Evolutionary conservation across 1,140 invertebrate genomes (phyloP).

Genomic region (Apis laboriosa): DNA sequence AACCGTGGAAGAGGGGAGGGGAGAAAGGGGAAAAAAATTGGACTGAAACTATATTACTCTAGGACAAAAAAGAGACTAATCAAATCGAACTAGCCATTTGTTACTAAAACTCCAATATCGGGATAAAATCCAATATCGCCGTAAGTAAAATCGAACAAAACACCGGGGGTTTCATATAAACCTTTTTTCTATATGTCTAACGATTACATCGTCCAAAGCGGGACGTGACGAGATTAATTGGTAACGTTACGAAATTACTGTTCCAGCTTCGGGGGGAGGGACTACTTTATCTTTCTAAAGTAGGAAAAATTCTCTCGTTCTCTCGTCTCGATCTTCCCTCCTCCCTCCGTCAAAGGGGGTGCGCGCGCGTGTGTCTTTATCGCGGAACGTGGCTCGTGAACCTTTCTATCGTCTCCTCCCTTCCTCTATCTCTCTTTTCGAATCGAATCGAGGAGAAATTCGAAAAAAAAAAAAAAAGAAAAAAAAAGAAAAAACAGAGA

Average conservation of each 20-base stretch:
- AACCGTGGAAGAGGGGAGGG: not conserved
- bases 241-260: slow-evolving; percentile 7
- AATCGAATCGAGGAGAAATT: not conserved
- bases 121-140: slow-evolving; percentile 25
- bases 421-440: too few species aligned
- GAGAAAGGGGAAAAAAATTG: not conserved
- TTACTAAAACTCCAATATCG: slow-evolving; percentile 31
- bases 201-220: not conserved
- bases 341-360: too few species aligned
- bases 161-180: not conserved
- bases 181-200: not conserved
- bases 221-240: slow-evolving; percentile 1
- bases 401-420: not conserved
- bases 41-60: slow-evolving; percentile 6
- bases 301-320: not conserved
- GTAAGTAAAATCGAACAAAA: slow-evolving; percentile 28
- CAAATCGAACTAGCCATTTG: slow-evolving; percentile 33
- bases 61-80: slow-evolving; percentile 18
- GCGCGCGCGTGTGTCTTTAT: too few species aligned
- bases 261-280: not conserved
- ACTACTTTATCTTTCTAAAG: not conserved
- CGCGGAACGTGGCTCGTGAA: too few species aligned
- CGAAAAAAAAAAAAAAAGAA: not conserved
- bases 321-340: not conserved
- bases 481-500: not conserved